Percentiles rank a stretch among this genome's conserved stretches.
Evolutionary conservation across 30 jellyfish, hydroid and myxozoan species (phyloP).

Genomic region (Calvadosia cruxmelitensis): DNA sequence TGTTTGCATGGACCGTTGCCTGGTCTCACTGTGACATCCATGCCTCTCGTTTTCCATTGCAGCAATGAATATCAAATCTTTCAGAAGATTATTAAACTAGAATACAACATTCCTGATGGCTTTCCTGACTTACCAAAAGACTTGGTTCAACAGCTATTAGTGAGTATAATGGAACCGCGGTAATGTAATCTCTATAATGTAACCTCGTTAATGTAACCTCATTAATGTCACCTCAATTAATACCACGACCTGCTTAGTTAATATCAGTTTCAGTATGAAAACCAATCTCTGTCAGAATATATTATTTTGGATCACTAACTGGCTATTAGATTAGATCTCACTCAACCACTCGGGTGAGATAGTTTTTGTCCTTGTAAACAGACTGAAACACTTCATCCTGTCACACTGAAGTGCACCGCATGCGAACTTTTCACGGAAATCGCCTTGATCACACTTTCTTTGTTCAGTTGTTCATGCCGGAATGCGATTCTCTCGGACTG

Average conservation of each 20-base stretch:
- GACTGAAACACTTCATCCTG: no score
- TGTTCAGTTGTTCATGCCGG: neutral
- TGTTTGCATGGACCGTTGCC: neutral
- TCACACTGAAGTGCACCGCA: no score
- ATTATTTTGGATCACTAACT: no score
- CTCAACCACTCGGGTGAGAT: no score
- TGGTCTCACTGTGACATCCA: neutral
- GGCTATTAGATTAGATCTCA: no score
- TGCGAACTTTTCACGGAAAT: no score
- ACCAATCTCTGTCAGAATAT: no score
- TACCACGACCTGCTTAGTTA: no score
- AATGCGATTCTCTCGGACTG: neutral
- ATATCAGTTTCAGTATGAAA: no score
- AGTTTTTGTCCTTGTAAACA: no score
- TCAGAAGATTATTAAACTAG: conserved; percentile 80
- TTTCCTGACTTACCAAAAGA: conserved; percentile 73
- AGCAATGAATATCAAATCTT: conserved; percentile 96
- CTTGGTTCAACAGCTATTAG: conserved; percentile 61
- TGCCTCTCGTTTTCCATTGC: neutral
- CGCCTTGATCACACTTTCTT: neutral
- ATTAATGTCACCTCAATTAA: no score
- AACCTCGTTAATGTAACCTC: neutral
- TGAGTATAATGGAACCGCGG: conserved; percentile 20
- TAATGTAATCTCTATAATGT: neutral
- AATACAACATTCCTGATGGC: conserved; percentile 79